Percentiles rank a stretch among this genome's conserved stretches.
phyloP scores from a whole-genome alignment of 2,797 vertebrate species.

The Eulemur coronatus region DNA sequence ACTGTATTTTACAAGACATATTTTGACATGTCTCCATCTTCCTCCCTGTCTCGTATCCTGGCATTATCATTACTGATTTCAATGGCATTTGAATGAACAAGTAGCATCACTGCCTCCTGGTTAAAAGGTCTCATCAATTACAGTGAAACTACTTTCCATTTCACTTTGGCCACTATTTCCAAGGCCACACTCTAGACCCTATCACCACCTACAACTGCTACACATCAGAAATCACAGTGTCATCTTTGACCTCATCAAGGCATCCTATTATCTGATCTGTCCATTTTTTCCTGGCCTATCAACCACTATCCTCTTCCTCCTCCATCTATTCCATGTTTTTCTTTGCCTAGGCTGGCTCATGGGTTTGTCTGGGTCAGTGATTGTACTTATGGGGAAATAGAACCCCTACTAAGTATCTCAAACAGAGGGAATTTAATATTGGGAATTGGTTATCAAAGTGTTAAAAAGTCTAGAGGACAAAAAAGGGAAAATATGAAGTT shows the following conservation, averaged over 20 bases:
- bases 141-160: neutral
- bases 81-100: neutral
- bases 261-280: neutral
- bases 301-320: neutral
- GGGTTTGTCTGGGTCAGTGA: neutral
- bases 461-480: neutral
- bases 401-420: neutral
- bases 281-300: neutral
- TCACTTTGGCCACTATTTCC: neutral
- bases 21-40: neutral
- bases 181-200: neutral
- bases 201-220: neutral
- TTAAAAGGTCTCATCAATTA: neutral
- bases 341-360: neutral
- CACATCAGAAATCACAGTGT: neutral
- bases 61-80: neutral
- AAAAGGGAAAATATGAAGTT: neutral
- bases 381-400: neutral
- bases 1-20: neutral
- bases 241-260: neutral
- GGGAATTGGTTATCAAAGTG: neutral
- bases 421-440: slow-evolving; percentile 20
- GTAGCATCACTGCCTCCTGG: neutral
- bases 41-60: neutral
- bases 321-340: neutral